Conservation (phyloP, 2,888 invertebrate species). For the Meloe dianella region DNA sequence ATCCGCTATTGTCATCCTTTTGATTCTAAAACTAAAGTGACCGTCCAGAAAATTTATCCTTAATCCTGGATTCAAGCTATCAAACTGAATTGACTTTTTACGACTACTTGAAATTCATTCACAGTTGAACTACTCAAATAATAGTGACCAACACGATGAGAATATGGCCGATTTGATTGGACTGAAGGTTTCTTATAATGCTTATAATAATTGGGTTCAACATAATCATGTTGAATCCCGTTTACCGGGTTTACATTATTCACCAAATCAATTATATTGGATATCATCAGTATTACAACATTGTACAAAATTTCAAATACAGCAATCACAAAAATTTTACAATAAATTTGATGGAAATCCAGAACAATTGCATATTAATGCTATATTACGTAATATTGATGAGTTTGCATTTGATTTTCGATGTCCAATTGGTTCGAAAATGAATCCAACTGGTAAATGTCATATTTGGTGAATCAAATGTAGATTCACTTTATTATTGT, state of each 20-base stretch:
- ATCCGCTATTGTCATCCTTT: not conserved
- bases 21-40: not conserved
- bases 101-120: constrained; percentile 26
- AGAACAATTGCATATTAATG: constrained; percentile 64
- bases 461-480: constrained; percentile 63
- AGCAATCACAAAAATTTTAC: constrained; percentile 70
- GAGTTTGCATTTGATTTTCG: constrained; percentile 68
- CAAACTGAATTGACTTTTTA: not conserved
- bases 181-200: constrained; percentile 85
- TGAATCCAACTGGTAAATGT: constrained; percentile 69
- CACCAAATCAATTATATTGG: constrained; percentile 79
- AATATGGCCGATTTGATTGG: constrained; percentile 94
- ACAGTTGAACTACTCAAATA: constrained; percentile 41
- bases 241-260: constrained; percentile 74
- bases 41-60: not conserved
- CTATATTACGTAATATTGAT: constrained; percentile 66
- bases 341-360: constrained; percentile 75
- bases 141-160: constrained; percentile 60
- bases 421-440: constrained; percentile 63
- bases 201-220: constrained; percentile 76
- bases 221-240: constrained; percentile 63
- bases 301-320: constrained; percentile 78
- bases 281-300: constrained; percentile 82
- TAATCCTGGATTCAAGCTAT: not conserved
- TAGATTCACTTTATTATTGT: not conserved